Evolutionary conservation across 2,888 invertebrate genomes (phyloP), one percentile per base, ranked within the genome.

Genomic region (Yponomeuta evonymella): DNA sequence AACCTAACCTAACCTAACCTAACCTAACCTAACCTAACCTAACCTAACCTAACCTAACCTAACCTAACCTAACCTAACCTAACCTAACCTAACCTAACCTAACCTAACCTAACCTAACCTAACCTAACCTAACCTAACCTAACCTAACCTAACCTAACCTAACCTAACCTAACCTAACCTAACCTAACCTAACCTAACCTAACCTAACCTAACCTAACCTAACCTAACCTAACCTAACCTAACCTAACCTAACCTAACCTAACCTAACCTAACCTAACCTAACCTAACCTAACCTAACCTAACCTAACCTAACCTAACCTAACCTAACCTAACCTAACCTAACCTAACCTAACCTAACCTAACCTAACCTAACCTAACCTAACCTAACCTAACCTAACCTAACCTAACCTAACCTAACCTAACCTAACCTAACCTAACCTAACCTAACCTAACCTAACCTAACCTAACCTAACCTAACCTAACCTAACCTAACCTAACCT

Each of bases 181-280:
- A 73, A 72, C 73, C 72, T 72, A 73, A 74, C 74, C 74, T 74
- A 73, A 74, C 73, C 73, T 75, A 73, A 74, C 76, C 74, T 74
- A 74, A 75, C 75, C 75, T 74, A 75, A 74, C 74, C 76, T 75
- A 74, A 75, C 74, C 74, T 74, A 74, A 75, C 74, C 74, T 75
- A 74, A 74, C 74, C 75, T 74, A 74, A 75, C 73, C 73, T 73
- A 73, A 74, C 73, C 73, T 72, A 73, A 75, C 74, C 75, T 74
- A 74, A 75, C 71, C 75, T 75, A 74, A 74, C 75, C 75, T 75
- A 75, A 74, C 75, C 74, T 75, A 73, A 74, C 67, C 71, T 71
- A 72, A 71, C 72, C 73, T 74, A 73, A 73, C 74, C 73, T 74
- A 73, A 73, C 73, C 73, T 73, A 72, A 71, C 72, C 73, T 73